phyloP scores from a whole-genome alignment of 2,888 invertebrate species.

The Torymus auratus region DNA sequence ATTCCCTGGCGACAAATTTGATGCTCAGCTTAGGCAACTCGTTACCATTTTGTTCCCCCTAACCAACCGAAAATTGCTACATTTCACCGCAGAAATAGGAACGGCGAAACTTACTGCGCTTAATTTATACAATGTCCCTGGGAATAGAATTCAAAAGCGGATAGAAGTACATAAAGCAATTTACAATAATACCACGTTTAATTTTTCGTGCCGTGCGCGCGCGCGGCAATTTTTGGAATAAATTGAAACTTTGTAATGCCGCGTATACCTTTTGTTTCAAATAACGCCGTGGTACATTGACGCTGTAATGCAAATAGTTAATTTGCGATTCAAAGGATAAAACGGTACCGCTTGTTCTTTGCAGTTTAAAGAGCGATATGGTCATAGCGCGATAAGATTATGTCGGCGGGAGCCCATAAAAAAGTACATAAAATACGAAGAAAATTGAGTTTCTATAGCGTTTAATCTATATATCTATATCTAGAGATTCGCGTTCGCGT shows the following conservation, averaged over 20 bases:
- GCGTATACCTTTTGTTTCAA: too few relatives aligned
- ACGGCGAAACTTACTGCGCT: slow-evolving; percentile 13
- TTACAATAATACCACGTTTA: neutral
- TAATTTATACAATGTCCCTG: slow-evolving; percentile 26
- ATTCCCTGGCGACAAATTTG: neutral
- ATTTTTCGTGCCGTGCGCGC: too few relatives aligned
- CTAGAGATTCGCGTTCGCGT: too few relatives aligned
- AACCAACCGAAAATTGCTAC: slow-evolving; percentile 29
- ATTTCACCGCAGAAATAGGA: slow-evolving; percentile 30
- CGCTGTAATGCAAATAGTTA: slow-evolving; percentile 8
- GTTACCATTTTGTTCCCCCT: slow-evolving; percentile 11
- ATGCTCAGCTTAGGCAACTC: slow-evolving; percentile 29
- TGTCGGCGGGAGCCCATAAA: slow-evolving; percentile 11
- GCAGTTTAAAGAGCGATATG: neutral
- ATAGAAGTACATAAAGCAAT: slow-evolving; percentile 6
- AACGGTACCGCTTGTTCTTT: neutral
- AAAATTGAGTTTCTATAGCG: slow-evolving; percentile 24
- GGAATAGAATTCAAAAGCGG: neutral
- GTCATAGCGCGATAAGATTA: slow-evolving; percentile 23
- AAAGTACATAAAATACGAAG: slow-evolving; percentile 19
- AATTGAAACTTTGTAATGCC: too few relatives aligned
- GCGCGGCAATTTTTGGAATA: too few relatives aligned
- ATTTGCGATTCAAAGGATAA: slow-evolving; percentile 18
- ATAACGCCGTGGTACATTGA: neutral
- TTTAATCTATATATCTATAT: neutral